A percentile compares a stretch with the other conserved stretches of the same genome.
Conservation (phyloP, 2,113 vertebrate species). For the Nesoenas mayeri region DNA sequence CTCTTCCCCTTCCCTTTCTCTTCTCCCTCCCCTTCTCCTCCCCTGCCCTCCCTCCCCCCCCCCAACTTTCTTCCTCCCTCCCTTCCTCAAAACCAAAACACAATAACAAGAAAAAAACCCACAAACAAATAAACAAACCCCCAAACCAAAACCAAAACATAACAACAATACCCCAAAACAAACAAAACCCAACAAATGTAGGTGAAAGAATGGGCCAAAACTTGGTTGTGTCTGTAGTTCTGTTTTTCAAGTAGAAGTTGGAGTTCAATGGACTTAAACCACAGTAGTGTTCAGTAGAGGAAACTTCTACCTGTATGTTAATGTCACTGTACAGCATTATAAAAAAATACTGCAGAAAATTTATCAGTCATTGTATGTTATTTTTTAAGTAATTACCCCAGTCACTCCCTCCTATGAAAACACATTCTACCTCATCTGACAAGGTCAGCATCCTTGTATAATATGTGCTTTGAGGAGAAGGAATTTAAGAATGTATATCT, state of each 20-base stretch:
- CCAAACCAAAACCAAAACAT: no score
- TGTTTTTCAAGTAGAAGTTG: not conserved
- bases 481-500: not conserved
- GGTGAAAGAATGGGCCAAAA: not conserved
- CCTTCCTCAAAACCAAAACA: no score
- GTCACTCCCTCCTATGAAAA: not conserved
- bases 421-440: not conserved
- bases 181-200: no score
- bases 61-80: no score
- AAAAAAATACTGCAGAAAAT: not conserved
- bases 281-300: not conserved
- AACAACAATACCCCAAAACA: no score
- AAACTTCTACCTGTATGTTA: not conserved
- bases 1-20: no score
- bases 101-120: no score
- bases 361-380: not conserved
- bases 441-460: not conserved
- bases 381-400: not conserved
- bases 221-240: not conserved
- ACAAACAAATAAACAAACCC: no score
- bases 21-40: no score
- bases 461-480: not conserved
- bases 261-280: not conserved
- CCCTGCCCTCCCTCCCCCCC: no score
- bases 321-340: not conserved